Evolutionary conservation across 2,888 invertebrate species (phyloP), one percentile per base, ranked within the genome.

Genomic region (Lasioglossum vierecki): DNA sequence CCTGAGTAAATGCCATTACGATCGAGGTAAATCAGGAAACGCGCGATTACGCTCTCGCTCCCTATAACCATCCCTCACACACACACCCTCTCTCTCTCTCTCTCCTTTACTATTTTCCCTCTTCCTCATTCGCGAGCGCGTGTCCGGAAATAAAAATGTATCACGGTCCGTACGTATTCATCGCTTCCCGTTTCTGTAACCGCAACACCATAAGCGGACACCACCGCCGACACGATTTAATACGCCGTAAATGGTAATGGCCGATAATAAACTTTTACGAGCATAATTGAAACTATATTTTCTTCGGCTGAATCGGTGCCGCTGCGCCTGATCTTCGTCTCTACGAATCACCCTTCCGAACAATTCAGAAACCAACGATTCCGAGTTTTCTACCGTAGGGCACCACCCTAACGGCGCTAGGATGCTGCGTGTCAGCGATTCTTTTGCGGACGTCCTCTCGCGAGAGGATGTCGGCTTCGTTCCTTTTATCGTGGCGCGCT

Each of bases 221-320:
- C 53, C 66, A 57, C 57, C 66, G 39, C 44, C 30, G 73, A 75
- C 73, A 79, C 86, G 78, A 84, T 84, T 84, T 84, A 86, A 81
- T 86, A 76, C 76, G 44, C 84, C 83, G 60, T 84, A 85, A 84
- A 80, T 76, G 78, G 41, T 84, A 85, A 85, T 76, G 72, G 78
- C 53, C 78, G 72, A 78, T 85, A 84, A 85, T 84, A 85, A 85
- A 81, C 15, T 81, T 85, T 85, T 84, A 85, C 84, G 85, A 85
- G 74, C 71, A 73, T 81, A 84, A 81, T 86, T 86, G 84, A 86
- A 86, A 86, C 73, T 82, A 79, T 82, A 84, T 60, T 86, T 86
- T 68, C 63, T 81, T 76, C 72, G 60, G 15, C 63, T 44, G n/a
- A 30, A 53, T 76, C 35, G 44, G 57, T 18, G 6, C 26, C 35